Conservation (phyloP, 35 echinoderm and acorn worm species). For the Ophiothrix spiculata region DNA sequence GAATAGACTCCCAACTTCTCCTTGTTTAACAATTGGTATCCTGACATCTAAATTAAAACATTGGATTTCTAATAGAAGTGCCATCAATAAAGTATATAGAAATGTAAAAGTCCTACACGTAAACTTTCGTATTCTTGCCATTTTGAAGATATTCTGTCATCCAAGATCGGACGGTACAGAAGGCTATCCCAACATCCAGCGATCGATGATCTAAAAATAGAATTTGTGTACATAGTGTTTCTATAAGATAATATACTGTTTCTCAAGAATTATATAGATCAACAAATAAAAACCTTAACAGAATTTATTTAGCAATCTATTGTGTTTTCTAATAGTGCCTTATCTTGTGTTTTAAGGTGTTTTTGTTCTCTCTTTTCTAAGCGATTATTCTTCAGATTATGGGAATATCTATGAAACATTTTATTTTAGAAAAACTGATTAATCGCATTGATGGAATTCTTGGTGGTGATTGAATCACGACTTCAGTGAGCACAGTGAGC, state of each 20-base stretch:
- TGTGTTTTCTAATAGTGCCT: too few species aligned
- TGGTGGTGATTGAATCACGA: slow-evolving; percentile 9
- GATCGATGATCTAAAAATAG: background rate
- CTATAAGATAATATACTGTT: background rate
- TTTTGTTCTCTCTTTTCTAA: background rate
- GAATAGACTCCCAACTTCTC: slow-evolving; percentile 72
- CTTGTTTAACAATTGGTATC: slow-evolving; percentile 83
- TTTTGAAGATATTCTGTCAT: background rate
- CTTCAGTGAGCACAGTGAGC: background rate
- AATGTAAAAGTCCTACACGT: background rate
- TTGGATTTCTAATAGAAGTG: background rate
- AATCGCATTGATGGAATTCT: background rate
- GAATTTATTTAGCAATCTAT: too few species aligned
- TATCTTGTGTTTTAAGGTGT: too few species aligned
- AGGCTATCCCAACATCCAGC: background rate
- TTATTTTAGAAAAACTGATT: background rate
- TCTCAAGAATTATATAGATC: background rate
- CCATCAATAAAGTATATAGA: background rate
- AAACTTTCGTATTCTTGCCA: background rate
- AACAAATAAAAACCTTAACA: background rate
- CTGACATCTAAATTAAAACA: slow-evolving; percentile 81
- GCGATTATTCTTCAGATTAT: background rate
- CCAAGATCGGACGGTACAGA: background rate
- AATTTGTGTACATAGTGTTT: background rate
- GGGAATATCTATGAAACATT: background rate